phyloP scores from a whole-genome alignment of 2,888 invertebrate species.

The Zeuzera pyrina region DNA sequence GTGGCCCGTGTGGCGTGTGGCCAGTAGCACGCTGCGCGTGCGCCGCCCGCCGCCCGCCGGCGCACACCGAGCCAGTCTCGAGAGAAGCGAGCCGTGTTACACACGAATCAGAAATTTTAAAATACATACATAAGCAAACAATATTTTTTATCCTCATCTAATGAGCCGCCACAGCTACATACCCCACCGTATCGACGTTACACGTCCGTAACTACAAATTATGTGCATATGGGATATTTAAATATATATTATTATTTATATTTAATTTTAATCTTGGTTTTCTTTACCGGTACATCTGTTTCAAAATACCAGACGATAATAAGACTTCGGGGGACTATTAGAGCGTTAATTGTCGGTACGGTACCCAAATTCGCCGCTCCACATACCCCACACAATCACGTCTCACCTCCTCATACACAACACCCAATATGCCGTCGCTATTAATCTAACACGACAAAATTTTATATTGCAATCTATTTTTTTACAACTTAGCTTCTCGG shows the following conservation, averaged over 20 bases:
- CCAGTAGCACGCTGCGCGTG: slow-evolving; percentile 13
- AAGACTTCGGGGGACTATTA: no score
- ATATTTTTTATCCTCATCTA: slow-evolving; percentile 55
- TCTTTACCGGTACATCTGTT: no score
- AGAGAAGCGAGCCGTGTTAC: slow-evolving; percentile 56
- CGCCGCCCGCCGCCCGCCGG: slow-evolving; percentile 11
- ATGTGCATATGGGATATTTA: slow-evolving; percentile 42
- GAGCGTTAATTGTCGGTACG: no score
- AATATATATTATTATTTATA: not conserved
- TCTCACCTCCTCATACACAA: slow-evolving; percentile 56
- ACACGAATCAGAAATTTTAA: slow-evolving; percentile 56
- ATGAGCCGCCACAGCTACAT: slow-evolving; percentile 63
- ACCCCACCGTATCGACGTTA: slow-evolving; percentile 47
- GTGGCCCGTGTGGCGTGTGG: slow-evolving; percentile 6
- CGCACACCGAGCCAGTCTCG: slow-evolving; percentile 53
- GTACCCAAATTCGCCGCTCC: not conserved
- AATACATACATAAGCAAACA: slow-evolving; percentile 30
- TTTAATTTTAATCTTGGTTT: no score
- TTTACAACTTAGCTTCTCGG: slow-evolving; percentile 53
- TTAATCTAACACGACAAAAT: slow-evolving; percentile 53
- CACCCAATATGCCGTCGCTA: slow-evolving; percentile 60
- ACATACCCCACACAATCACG: slow-evolving; percentile 1
- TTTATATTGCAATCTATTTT: slow-evolving; percentile 63
- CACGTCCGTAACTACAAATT: slow-evolving; percentile 28
- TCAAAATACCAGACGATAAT: no score